Conservation (phyloP, 2,888 invertebrate genomes). For the Cataglyphis livida region DNA sequence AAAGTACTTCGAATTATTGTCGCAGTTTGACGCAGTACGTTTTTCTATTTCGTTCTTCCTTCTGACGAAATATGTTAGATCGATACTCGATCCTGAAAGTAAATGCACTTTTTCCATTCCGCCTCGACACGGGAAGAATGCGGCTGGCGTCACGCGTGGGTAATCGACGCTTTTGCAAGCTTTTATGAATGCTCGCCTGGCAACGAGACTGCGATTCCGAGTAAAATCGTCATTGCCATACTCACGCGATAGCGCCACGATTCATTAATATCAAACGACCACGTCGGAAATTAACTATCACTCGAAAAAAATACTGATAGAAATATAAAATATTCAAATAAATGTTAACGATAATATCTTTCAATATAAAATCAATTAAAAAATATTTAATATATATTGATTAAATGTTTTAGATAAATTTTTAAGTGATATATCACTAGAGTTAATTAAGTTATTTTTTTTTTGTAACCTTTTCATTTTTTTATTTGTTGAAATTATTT, state of each 20-base stretch:
- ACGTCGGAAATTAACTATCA: slow-evolving; percentile 2
- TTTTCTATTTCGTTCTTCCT: slow-evolving; percentile 6
- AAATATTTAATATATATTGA: neutral
- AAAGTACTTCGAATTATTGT: neutral
- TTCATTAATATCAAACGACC: slow-evolving; percentile 32
- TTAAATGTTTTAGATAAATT: neutral
- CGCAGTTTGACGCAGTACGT: neutral
- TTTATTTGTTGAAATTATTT: neutral
- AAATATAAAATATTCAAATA: neutral
- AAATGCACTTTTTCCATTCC: slow-evolving; percentile 42
- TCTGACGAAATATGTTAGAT: neutral
- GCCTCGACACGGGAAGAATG: slow-evolving; percentile 44
- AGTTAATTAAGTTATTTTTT: neutral
- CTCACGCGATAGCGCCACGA: slow-evolving; percentile 38
- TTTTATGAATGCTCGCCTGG: slow-evolving; percentile 46
- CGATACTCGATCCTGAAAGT: slow-evolving; percentile 42
- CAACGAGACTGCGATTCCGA: slow-evolving; percentile 26
- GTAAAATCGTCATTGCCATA: slow-evolving; percentile 36
- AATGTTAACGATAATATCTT: neutral
- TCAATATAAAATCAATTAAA: neutral
- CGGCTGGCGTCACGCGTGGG: slow-evolving; percentile 50
- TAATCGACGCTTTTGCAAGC: slow-evolving; percentile 48
- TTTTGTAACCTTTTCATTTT: neutral
- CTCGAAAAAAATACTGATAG: neutral
- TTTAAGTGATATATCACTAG: neutral